Percentiles rank a stretch among this genome's conserved stretches.
phyloP scores from a whole-genome alignment of 2,797 vertebrate species.

The Enteromius thamalakanensis region DNA sequence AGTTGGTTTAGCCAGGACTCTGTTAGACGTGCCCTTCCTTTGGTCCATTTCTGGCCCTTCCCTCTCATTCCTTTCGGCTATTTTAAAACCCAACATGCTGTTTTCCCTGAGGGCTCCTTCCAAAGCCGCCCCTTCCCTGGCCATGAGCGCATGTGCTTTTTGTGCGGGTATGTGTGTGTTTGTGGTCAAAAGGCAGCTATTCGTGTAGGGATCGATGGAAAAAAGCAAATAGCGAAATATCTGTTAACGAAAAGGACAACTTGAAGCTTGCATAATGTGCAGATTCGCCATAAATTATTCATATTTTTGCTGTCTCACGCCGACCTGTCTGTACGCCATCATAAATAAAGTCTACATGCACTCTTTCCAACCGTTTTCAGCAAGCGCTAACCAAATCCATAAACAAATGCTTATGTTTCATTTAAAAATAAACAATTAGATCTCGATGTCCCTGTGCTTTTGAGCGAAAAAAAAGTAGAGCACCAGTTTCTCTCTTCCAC shows the following conservation, averaged over 20 bases:
- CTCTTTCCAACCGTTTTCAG: conserved; percentile 70
- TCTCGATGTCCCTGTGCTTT: conserved; percentile 83
- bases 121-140: conserved; percentile 47
- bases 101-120: conserved; percentile 53
- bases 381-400: conserved; percentile 68
- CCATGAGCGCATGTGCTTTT: conserved; percentile 34
- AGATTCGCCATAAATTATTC: conserved; percentile 88
- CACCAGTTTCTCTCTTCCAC: conserved; percentile 63
- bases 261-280: conserved; percentile 90
- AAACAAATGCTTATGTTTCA: conserved; percentile 40
- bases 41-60: conserved; percentile 53
- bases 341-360: conserved; percentile 88
- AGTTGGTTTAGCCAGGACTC: conserved; percentile 55
- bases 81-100: conserved; percentile 62
- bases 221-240: conserved; percentile 61
- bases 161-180: conserved; percentile 59
- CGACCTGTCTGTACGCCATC: conserved; percentile 86
- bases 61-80: conserved; percentile 61
- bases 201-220: conserved; percentile 53
- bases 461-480: conserved; percentile 70
- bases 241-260: conserved; percentile 76
- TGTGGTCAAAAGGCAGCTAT: conserved; percentile 68
- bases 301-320: conserved; percentile 62
- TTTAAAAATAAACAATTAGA: conserved; percentile 48
- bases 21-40: conserved; percentile 52